These are phyloP conservation scores for Proteles cristata DNA, from an alignment of 2,113 vertebrate genomes.

Conservation along the genomic window DNA sequence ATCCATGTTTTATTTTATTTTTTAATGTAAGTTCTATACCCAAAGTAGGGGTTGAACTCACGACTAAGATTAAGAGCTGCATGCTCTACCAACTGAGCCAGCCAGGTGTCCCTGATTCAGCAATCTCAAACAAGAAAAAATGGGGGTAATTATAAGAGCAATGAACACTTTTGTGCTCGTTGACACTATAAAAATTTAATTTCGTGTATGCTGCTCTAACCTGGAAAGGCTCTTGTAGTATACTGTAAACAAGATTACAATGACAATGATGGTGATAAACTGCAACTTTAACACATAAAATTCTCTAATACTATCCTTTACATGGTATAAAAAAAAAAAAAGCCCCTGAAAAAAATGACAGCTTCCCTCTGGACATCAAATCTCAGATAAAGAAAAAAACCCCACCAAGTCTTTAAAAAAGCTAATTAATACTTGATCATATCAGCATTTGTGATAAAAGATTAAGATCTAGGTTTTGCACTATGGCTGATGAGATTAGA, in stretches of 20 bases:
- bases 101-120: not conserved
- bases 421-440: constrained; percentile 4
- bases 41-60: not conserved
- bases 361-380: constrained; percentile 1
- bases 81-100: not conserved
- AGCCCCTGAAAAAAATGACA: not conserved
- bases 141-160: constrained; percentile 28
- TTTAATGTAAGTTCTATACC: not conserved
- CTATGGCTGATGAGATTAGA: not conserved
- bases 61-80: not conserved
- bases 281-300: constrained; percentile 20
- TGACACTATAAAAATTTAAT: not conserved
- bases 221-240: not conserved
- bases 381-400: constrained; percentile 27
- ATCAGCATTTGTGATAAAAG: constrained; percentile 32
- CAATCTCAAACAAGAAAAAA: constrained; percentile 16
- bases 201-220: not conserved
- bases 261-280: constrained; percentile 17
- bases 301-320: not conserved
- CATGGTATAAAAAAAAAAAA: not conserved
- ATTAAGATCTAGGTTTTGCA: constrained; percentile 24
- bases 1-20: not conserved
- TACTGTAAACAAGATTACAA: not conserved
- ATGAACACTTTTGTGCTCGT: not conserved
- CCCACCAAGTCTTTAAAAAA: not conserved